Evolutionary conservation across 1,140 invertebrate genomes (phyloP).

Genomic region (Sinonovacula constricta): DNA sequence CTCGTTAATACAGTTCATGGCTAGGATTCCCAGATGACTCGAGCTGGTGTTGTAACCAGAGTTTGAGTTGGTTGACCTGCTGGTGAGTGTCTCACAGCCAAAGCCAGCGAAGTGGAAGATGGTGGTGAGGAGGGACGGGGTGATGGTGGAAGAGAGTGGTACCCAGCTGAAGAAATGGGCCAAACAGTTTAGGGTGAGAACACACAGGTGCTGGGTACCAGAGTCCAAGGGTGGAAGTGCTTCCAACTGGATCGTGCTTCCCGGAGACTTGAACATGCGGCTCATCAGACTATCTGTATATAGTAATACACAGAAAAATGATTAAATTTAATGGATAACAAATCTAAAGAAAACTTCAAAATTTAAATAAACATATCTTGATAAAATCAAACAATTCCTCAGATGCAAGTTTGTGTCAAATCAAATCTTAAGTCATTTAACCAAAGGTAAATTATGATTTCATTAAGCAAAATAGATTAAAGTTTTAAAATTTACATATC

Average conservation of each 20-base stretch:
- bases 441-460: too few species aligned
- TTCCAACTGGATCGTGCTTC: conserved; percentile 74
- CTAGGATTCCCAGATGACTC: conserved; percentile 83
- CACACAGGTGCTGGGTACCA: conserved; percentile 78
- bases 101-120: conserved; percentile 87
- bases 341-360: too few species aligned
- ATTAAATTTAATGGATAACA: too few species aligned
- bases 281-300: conserved; percentile 74
- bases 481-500: too few species aligned
- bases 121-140: conserved; percentile 84
- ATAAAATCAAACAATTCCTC: too few species aligned
- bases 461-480: too few species aligned
- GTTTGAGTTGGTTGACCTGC: conserved; percentile 50
- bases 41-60: conserved; percentile 53
- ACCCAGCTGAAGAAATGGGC: conserved; percentile 94
- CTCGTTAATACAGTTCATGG: conserved; percentile 92
- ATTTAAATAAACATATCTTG: too few species aligned
- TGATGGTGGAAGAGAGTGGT: conserved; percentile 85
- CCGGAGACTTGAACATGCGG: conserved; percentile 78
- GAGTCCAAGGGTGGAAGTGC: conserved; percentile 79
- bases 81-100: conserved; percentile 74
- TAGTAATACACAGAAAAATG: too few species aligned
- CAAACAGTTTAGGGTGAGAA: conserved; percentile 84
- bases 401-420: too few species aligned
- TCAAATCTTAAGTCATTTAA: too few species aligned